phyloP scores from a whole-genome alignment of 1,140 invertebrate species.

The Choristoneura fumiferana region DNA sequence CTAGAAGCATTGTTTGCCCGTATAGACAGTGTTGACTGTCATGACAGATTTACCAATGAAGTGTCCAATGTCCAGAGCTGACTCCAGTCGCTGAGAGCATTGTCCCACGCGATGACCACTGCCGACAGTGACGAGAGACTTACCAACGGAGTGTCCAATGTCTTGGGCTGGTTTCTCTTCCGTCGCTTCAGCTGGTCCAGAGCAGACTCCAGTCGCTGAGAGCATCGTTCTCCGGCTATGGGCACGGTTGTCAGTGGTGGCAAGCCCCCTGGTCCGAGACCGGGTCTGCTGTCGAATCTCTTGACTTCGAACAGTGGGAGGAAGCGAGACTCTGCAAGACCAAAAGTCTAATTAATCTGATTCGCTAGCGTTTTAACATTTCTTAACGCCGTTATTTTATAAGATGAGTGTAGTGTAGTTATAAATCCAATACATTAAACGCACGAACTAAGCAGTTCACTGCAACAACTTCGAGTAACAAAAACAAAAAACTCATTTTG shows the following conservation, averaged over 20 bases:
- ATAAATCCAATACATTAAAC: no score
- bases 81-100: no score
- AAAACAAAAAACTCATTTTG: no score
- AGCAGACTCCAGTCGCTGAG: constrained; percentile 77
- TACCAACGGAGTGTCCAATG: constrained; percentile 64
- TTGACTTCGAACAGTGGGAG: constrained; percentile 65
- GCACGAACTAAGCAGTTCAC: no score
- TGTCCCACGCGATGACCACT: no score
- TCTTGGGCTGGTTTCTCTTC: constrained; percentile 78
- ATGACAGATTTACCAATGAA: no score
- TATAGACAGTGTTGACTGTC: background rate
- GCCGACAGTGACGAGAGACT: constrained; percentile 21
- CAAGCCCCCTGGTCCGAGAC: constrained; percentile 37
- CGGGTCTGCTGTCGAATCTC: constrained; percentile 50
- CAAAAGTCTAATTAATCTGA: background rate
- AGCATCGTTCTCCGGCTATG: constrained; percentile 70
- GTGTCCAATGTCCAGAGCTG: constrained; percentile 77
- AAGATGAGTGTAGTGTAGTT: no score
- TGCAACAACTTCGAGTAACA: no score
- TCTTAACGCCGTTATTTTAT: no score
- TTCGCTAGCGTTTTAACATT: no score
- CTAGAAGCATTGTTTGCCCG: no score
- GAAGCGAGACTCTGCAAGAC: constrained; percentile 67
- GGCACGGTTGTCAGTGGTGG: constrained; percentile 56
- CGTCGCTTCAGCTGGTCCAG: constrained; percentile 78